A percentile compares a stretch with the other conserved stretches of the same genome.
These are phyloP conservation scores for Drosophila leonis DNA, from an alignment of 2,888 invertebrate species.

Conservation along the genomic window DNA sequence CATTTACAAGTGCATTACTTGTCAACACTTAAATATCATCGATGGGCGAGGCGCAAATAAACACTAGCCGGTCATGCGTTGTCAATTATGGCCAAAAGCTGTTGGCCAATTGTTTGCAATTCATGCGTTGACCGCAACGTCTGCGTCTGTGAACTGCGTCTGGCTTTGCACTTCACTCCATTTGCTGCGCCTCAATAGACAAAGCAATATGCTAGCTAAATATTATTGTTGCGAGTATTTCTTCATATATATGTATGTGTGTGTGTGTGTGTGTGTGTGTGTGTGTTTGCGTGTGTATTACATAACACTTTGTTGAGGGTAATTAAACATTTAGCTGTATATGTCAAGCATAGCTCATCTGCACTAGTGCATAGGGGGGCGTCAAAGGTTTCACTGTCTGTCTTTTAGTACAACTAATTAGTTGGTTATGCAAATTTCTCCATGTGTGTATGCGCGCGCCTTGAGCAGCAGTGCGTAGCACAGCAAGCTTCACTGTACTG, in stretches of 20 bases:
- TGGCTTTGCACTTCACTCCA: constrained; percentile 14
- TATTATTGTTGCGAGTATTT: neutral
- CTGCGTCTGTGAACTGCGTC: constrained; percentile 5
- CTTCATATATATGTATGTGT: neutral
- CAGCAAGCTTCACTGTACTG: constrained; percentile 20
- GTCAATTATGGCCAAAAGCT: constrained; percentile 52
- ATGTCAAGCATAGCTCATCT: constrained; percentile 25
- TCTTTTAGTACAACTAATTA: constrained; percentile 13
- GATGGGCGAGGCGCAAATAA: constrained; percentile 16
- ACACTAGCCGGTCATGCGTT: constrained; percentile 28
- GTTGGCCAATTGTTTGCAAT: constrained; percentile 59
- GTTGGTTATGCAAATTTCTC: constrained; percentile 43
- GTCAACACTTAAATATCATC: constrained; percentile 24
- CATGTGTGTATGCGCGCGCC: neutral
- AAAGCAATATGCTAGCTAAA: constrained; percentile 35
- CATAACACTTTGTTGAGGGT: constrained; percentile 44
- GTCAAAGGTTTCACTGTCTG: constrained; percentile 10
- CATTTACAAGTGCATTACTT: constrained; percentile 12
- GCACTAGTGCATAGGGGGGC: constrained; percentile 32
- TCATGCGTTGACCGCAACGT: constrained; percentile 61
- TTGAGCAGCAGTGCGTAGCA: constrained; percentile 18
- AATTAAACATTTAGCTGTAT: constrained; percentile 59
- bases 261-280: constrained; percentile 10
- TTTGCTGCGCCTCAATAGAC: constrained; percentile 37
- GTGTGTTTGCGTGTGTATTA: constrained; percentile 23